A percentile compares a stretch with the other conserved stretches of the same genome.
These are phyloP conservation scores for Halichoerus grypus DNA, from an alignment of 2,113 vertebrate species.

Conservation along the genomic window DNA sequence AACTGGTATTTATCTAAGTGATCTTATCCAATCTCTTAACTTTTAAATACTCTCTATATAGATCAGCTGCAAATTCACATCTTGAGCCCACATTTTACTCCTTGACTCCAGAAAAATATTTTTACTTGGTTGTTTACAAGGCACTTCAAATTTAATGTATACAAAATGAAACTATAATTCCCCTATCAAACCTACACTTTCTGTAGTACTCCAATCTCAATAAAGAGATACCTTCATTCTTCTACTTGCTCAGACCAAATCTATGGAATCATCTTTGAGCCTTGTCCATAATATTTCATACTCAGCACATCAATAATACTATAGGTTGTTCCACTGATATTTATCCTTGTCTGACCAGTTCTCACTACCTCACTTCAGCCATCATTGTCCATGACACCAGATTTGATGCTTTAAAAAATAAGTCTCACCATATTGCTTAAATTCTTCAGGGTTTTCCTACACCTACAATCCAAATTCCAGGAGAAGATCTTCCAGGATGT, in stretches of 20 bases:
- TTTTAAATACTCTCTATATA: not conserved
- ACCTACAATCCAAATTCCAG: not conserved
- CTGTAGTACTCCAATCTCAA: not conserved
- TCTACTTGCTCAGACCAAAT: not conserved
- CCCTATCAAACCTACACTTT: not conserved
- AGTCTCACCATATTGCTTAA: not conserved
- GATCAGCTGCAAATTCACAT: not conserved
- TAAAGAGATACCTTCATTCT: not conserved
- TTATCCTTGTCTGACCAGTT: not conserved
- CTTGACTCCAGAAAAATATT: not conserved
- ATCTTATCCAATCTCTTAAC: not conserved
- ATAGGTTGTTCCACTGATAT: not conserved
- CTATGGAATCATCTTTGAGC: not conserved
- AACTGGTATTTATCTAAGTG: not conserved
- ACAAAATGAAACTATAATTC: not conserved
- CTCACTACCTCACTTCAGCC: not conserved
- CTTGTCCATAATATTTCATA: not conserved
- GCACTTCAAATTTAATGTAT: not conserved
- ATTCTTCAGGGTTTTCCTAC: not conserved
- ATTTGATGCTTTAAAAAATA: not conserved
- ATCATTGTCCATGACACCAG: not conserved
- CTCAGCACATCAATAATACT: not conserved
- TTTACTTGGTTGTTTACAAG: not conserved
- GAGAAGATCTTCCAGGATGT: not conserved
- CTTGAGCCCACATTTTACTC: not conserved